These are phyloP conservation scores for Muscina levida DNA, from an alignment of 2,888 invertebrate genomes.

Conservation along the genomic window DNA sequence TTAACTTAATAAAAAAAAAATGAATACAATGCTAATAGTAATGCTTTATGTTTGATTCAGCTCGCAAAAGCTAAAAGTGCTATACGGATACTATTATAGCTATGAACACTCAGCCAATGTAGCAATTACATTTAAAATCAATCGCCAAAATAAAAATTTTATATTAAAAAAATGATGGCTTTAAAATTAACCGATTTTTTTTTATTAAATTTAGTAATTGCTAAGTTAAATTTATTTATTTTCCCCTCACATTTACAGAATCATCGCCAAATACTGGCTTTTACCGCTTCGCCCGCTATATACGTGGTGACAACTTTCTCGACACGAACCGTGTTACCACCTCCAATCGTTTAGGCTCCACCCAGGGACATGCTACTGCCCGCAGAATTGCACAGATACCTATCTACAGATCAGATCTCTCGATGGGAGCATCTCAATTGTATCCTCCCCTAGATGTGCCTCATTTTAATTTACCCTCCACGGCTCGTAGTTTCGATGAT, in stretches of 20 bases:
- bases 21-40: too few species aligned
- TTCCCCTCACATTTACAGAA: slow-evolving; percentile 57
- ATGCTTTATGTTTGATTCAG: too few species aligned
- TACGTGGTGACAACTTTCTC: slow-evolving; percentile 71
- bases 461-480: slow-evolving; percentile 64
- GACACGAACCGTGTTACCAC: slow-evolving; percentile 72
- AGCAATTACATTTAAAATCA: too few species aligned
- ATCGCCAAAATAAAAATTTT: too few species aligned
- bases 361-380: neutral
- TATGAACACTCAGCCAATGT: too few species aligned
- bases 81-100: too few species aligned
- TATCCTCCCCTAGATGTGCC: slow-evolving; percentile 76
- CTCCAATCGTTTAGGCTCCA: slow-evolving; percentile 51
- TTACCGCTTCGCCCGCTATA: slow-evolving; percentile 74
- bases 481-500: slow-evolving; percentile 59
- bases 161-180: too few species aligned
- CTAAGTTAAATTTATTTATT: too few species aligned
- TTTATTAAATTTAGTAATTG: too few species aligned
- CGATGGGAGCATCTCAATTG: slow-evolving; percentile 67
- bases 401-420: slow-evolving; percentile 72
- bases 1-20: too few species aligned
- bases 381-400: slow-evolving; percentile 66
- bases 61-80: too few species aligned
- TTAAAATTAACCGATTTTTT: too few species aligned
- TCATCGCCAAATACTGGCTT: slow-evolving; percentile 66